Conservation (phyloP, 2,797 vertebrate genomes). For the Pantherophis alleghaniensis region DNA sequence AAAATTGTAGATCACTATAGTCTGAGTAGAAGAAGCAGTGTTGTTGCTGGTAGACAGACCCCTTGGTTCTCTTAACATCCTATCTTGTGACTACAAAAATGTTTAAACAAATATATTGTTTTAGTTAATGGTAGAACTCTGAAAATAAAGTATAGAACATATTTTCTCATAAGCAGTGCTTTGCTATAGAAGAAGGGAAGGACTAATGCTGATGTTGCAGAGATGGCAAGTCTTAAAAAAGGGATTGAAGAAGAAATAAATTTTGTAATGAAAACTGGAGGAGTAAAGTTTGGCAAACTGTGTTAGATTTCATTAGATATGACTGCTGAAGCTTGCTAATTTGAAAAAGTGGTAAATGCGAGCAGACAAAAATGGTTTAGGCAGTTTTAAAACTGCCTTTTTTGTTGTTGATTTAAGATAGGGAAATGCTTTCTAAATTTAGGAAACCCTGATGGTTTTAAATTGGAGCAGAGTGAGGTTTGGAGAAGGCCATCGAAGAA, state of each 20-base stretch:
- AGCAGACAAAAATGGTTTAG: background rate
- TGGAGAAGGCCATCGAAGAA: background rate
- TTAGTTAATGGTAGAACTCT: background rate
- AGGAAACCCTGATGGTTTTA: background rate
- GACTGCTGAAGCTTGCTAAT: background rate
- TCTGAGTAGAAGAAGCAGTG: background rate
- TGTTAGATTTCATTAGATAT: background rate
- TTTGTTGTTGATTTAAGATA: background rate
- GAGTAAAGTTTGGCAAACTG: background rate
- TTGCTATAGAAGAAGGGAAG: background rate
- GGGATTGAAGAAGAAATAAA: background rate
- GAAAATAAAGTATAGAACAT: background rate
- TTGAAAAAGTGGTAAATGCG: background rate
- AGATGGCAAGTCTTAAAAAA: background rate
- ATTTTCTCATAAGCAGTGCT: background rate
- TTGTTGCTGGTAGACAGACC: background rate
- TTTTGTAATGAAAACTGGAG: background rate
- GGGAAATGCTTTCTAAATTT: background rate
- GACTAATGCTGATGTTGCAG: background rate
- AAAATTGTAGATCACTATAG: background rate
- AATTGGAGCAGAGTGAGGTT: background rate
- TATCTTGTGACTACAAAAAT: background rate
- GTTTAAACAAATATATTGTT: background rate
- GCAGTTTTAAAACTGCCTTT: background rate
- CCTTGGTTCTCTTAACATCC: background rate